Evolutionary conservation across 2,888 invertebrate species (phyloP).

Genomic region (Dicranocentrus wangi): DNA sequence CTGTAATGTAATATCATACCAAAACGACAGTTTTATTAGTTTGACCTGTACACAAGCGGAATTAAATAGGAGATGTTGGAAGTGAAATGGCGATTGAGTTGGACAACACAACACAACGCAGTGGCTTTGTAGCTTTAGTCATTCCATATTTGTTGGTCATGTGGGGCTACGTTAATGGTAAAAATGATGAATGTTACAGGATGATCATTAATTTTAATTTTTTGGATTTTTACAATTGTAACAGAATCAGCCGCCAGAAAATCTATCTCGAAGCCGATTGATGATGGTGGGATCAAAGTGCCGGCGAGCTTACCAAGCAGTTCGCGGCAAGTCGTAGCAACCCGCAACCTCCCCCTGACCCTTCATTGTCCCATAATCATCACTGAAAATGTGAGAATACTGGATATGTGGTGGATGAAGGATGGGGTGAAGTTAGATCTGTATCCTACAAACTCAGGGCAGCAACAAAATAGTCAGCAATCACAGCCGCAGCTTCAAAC

Average conservation of each 20-base stretch:
- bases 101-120: too few species aligned
- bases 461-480: constrained; percentile 61
- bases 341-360: constrained; percentile 66
- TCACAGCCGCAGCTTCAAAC: constrained; percentile 60
- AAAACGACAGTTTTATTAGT: constrained; percentile 2
- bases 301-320: constrained; percentile 61
- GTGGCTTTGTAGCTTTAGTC: too few species aligned
- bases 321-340: constrained; percentile 64
- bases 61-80: not conserved
- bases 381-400: constrained; percentile 49
- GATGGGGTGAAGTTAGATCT: constrained; percentile 69
- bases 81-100: not conserved
- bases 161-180: too few species aligned
- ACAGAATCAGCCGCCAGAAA: constrained; percentile 65
- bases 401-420: constrained; percentile 71
- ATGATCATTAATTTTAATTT: too few species aligned
- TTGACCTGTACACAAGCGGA: not conserved
- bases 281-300: constrained; percentile 70
- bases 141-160: too few species aligned
- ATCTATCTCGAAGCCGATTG: constrained; percentile 64
- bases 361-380: constrained; percentile 68
- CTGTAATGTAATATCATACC: constrained; percentile 5
- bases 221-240: too few species aligned
- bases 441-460: constrained; percentile 49
- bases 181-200: too few species aligned